A percentile compares a stretch with the other conserved stretches of the same genome.
Conservation (phyloP, 1,140 invertebrate species). For the Hyles vespertilio region DNA sequence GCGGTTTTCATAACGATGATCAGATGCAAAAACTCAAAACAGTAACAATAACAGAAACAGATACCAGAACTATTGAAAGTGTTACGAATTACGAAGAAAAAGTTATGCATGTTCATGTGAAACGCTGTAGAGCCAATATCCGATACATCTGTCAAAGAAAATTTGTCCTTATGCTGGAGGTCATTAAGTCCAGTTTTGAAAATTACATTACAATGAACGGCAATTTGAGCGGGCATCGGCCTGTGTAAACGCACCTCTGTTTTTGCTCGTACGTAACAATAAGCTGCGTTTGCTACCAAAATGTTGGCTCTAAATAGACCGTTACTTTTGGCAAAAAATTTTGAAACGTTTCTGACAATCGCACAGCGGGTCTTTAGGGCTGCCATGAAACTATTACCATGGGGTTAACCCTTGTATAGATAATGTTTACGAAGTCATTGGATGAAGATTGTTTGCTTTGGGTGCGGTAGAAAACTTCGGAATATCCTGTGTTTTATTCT, state of each 20-base stretch:
- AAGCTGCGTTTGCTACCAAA: constrained; percentile 26
- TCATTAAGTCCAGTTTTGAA: constrained; percentile 5
- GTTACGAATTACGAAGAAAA: constrained; percentile 10
- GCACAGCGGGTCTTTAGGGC: not conserved
- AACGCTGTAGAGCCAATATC: not conserved
- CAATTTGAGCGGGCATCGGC: constrained; percentile 26
- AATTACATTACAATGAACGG: not conserved
- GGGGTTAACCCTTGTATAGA: no score
- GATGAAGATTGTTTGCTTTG: no score
- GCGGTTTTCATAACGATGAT: no score
- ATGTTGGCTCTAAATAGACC: constrained; percentile 33
- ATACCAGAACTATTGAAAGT: constrained; percentile 9
- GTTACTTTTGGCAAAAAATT: constrained; percentile 35
- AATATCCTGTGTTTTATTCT: no score
- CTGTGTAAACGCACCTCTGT: constrained; percentile 27
- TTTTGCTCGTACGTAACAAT: constrained; percentile 32
- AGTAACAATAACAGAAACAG: not conserved
- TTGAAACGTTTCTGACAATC: constrained; percentile 20
- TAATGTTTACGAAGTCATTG: no score
- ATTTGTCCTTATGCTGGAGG: not conserved
- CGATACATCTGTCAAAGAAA: not conserved
- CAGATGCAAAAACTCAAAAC: no score
- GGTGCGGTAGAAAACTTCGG: no score
- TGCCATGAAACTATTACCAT: not conserved
- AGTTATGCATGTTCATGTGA: not conserved